Percentiles rank a stretch among this genome's conserved stretches.
Conservation (phyloP, 2,797 vertebrate species). For the Onychomys arenicola region DNA sequence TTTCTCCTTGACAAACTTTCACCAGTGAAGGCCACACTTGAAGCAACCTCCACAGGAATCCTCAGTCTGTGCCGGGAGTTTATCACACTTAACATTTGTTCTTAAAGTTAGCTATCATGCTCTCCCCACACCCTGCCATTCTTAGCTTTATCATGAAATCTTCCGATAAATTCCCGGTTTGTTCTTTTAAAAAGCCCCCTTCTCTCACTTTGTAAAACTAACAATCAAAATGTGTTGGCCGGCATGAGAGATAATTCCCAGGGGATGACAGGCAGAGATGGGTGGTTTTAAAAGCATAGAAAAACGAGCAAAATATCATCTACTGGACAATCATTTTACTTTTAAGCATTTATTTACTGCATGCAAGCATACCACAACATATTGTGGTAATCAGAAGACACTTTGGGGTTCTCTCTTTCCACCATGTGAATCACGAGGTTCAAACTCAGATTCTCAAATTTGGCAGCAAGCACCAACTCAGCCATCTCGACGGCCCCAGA, state of each 20-base stretch:
- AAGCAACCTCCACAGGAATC: neutral
- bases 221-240: neutral
- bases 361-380: neutral
- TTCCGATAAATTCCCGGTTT: slow-evolving; percentile 34
- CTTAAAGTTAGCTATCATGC: neutral
- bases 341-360: neutral
- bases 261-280: neutral
- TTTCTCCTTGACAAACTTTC: neutral
- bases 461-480: neutral
- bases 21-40: neutral
- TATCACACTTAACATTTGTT: neutral
- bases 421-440: neutral
- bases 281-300: neutral
- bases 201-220: neutral
- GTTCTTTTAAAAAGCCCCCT: neutral
- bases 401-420: neutral
- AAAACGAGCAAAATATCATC: neutral
- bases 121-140: neutral
- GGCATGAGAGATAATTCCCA: neutral
- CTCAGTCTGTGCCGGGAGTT: neutral
- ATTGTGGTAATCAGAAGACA: neutral
- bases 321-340: neutral
- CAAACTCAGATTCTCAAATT: neutral
- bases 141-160: slow-evolving; percentile 22
- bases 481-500: neutral